Evolutionary conservation across 2,113 vertebrate species (phyloP).

Genomic region (Stigmatopora argus): DNA sequence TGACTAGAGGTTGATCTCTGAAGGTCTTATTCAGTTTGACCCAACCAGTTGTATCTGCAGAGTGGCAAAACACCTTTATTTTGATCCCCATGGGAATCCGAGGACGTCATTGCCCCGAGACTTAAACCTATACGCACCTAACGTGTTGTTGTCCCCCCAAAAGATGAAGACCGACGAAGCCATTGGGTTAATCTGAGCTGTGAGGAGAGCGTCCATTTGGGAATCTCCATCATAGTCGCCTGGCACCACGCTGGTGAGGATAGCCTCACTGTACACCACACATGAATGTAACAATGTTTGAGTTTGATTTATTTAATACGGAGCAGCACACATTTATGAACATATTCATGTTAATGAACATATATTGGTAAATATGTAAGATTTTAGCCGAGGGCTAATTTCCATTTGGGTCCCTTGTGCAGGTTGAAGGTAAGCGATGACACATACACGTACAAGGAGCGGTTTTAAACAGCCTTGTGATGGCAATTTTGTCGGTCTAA

Average conservation of each 20-base stretch:
- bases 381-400: no score
- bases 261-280: constrained; percentile 43
- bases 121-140: constrained; percentile 67
- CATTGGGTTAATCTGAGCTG: constrained; percentile 50
- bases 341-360: no score
- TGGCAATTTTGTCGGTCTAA: no score
- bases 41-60: constrained; percentile 72
- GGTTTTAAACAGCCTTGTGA: no score
- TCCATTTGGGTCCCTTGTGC: no score
- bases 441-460: no score
- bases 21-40: constrained; percentile 79
- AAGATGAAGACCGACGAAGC: constrained; percentile 73
- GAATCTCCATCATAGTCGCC: constrained; percentile 97
- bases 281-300: background rate
- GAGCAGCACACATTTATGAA: no score
- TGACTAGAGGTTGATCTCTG: constrained; percentile 87
- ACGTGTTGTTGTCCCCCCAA: constrained; percentile 92
- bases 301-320: no score
- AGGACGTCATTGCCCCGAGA: background rate
- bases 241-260: constrained; percentile 90
- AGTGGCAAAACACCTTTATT: background rate
- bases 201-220: constrained; percentile 95
- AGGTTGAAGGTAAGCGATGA: no score
- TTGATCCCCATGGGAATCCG: background rate
- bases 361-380: no score